These are phyloP conservation scores for Selenia dentaria DNA, from an alignment of 2,888 invertebrate genomes.

Conservation along the genomic window DNA sequence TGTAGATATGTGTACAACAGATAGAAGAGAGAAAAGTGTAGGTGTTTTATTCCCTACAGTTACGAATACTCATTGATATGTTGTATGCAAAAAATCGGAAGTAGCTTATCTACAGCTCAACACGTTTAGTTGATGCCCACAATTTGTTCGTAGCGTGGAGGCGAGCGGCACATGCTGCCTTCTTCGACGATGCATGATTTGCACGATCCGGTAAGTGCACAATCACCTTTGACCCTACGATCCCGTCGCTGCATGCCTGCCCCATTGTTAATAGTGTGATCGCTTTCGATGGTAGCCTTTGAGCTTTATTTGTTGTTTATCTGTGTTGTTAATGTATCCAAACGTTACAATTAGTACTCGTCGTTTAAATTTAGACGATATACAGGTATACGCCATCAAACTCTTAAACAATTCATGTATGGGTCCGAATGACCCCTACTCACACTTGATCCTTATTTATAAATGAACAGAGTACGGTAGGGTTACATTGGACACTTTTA, in stretches of 20 bases:
- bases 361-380: constrained; percentile 2
- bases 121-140: constrained; percentile 59
- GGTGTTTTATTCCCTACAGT: no score
- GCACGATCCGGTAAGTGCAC: constrained; percentile 84
- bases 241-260: constrained; percentile 43
- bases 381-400: neutral
- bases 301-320: constrained; percentile 44
- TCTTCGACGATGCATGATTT: constrained; percentile 85
- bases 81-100: no score
- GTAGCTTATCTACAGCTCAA: constrained; percentile 21
- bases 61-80: no score
- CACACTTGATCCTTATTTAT: constrained; percentile 1
- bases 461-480: neutral
- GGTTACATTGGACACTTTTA: neutral
- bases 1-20: no score
- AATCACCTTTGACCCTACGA: constrained; percentile 35
- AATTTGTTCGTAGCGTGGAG: constrained; percentile 78
- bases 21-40: no score
- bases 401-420: constrained; percentile 5
- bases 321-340: constrained; percentile 24
- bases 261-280: constrained; percentile 55
- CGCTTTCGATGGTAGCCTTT: constrained; percentile 60
- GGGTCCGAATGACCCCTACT: constrained; percentile 2
- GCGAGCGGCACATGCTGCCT: constrained; percentile 81
- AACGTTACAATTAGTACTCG: constrained; percentile 13